Evolutionary conservation across 2,888 invertebrate genomes (phyloP).

Genomic region (Drosophila algonquin): DNA sequence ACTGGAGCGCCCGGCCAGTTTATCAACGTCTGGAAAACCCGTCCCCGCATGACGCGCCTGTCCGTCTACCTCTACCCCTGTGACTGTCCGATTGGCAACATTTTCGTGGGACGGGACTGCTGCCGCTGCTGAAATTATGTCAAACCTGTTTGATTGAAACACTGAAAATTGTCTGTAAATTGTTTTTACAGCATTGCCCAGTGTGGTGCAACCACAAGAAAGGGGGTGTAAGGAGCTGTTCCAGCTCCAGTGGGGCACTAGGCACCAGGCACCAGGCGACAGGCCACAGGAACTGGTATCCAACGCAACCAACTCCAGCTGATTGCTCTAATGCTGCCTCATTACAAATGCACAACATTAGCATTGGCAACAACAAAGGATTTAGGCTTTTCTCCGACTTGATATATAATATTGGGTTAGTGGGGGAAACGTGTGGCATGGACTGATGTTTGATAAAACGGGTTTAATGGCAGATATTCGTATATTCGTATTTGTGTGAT

Average conservation of each 20-base stretch:
- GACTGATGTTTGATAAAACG: conserved; percentile 8
- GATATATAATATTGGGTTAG: conserved; percentile 24
- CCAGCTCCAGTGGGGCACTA: background rate
- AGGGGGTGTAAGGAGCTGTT: background rate
- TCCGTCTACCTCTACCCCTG: conserved; percentile 4
- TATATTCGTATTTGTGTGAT: conserved; percentile 12
- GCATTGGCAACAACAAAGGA: conserved; percentile 34
- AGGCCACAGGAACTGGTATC: background rate
- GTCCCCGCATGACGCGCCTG: background rate
- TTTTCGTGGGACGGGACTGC: conserved; percentile 16
- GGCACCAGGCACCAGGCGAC: background rate
- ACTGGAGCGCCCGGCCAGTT: conserved; percentile 39
- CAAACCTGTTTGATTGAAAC: conserved; percentile 73
- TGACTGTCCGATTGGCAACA: conserved; percentile 40
- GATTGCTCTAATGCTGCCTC: conserved; percentile 49
- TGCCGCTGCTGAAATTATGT: conserved; percentile 57
- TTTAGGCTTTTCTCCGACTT: conserved; percentile 35
- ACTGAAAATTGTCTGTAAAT: conserved; percentile 46
- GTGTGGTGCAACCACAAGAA: conserved; percentile 55
- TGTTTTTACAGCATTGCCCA: conserved; percentile 53
- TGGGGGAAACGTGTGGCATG: conserved; percentile 9
- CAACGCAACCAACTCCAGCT: conserved; percentile 40
- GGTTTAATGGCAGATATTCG: background rate
- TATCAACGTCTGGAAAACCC: conserved; percentile 37
- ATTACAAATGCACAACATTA: conserved; percentile 48